These are phyloP conservation scores for Eupristina koningsbergeri DNA, from an alignment of 1,140 invertebrate species.

Conservation along the genomic window DNA sequence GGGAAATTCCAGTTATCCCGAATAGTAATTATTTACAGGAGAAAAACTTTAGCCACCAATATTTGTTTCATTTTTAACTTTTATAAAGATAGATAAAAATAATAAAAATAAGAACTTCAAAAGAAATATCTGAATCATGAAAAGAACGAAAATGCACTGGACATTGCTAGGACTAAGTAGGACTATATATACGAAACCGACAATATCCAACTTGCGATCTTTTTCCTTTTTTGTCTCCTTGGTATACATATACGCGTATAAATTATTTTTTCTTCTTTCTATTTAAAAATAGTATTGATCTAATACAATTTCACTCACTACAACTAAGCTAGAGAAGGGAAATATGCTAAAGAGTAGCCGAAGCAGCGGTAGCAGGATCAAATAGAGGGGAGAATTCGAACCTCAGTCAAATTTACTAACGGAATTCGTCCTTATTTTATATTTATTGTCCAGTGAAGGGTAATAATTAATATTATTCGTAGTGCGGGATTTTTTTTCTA, in stretches of 20 bases:
- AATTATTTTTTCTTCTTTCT: slow-evolving; percentile 11
- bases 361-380: slow-evolving; percentile 62
- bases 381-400: slow-evolving; percentile 74
- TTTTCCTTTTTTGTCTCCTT: slow-evolving; percentile 70
- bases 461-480: no score
- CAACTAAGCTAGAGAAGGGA: slow-evolving; percentile 36
- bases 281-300: neutral
- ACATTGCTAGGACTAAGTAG: slow-evolving; percentile 62
- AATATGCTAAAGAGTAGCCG: neutral
- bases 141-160: slow-evolving; percentile 61
- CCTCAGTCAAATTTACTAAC: slow-evolving; percentile 71
- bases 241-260: slow-evolving; percentile 47
- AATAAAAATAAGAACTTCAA: no score
- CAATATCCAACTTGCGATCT: slow-evolving; percentile 51
- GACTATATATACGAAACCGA: slow-evolving; percentile 71
- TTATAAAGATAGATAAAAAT: neutral
- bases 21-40: no score
- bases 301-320: neutral
- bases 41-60: slow-evolving; percentile 9
- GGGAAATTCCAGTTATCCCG: no score
- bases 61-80: neutral
- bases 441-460: no score
- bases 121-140: slow-evolving; percentile 3
- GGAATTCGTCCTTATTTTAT: no score
- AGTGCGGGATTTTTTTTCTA: no score